Evolutionary conservation across 2,113 vertebrate genomes (phyloP).

Genomic region (Lutjanus erythropterus): DNA sequence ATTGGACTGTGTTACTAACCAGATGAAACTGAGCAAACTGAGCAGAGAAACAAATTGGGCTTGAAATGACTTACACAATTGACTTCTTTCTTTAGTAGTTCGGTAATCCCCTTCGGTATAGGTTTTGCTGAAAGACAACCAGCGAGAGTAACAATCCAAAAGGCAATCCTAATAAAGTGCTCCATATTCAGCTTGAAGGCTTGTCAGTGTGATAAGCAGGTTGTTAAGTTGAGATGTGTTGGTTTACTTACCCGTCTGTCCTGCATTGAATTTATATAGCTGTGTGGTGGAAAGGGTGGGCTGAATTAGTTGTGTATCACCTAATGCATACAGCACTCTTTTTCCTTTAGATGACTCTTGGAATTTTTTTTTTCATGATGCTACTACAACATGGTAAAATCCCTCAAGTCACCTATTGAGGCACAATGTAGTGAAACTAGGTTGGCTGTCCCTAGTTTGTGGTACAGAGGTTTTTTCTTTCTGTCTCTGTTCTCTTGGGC

Average conservation of each 20-base stretch:
- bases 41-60: not conserved
- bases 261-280: slow-evolving; percentile 79
- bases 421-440: slow-evolving; percentile 59
- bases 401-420: slow-evolving; percentile 69
- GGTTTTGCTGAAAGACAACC: slow-evolving; percentile 4
- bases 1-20: not conserved
- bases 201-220: slow-evolving; percentile 35
- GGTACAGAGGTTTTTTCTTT: slow-evolving; percentile 23
- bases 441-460: slow-evolving; percentile 48
- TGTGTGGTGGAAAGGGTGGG: slow-evolving; percentile 85
- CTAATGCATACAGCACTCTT: slow-evolving; percentile 87
- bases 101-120: no score
- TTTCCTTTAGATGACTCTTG: slow-evolving; percentile 93
- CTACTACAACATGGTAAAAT: slow-evolving; percentile 86
- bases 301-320: slow-evolving; percentile 83
- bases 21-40: not conserved
- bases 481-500: not conserved
- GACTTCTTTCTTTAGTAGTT: accelerated
- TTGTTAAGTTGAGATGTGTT: slow-evolving; percentile 27
- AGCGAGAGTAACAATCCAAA: slow-evolving; percentile 51
- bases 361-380: slow-evolving; percentile 87
- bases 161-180: slow-evolving; percentile 35
- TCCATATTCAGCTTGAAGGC: slow-evolving; percentile 64
- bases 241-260: slow-evolving; percentile 17
- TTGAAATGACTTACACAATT: slow-evolving; percentile 62